A percentile compares a stretch with the other conserved stretches of the same genome.
Conservation (phyloP, 2,888 invertebrate genomes). For the Amphipoea oculea region DNA sequence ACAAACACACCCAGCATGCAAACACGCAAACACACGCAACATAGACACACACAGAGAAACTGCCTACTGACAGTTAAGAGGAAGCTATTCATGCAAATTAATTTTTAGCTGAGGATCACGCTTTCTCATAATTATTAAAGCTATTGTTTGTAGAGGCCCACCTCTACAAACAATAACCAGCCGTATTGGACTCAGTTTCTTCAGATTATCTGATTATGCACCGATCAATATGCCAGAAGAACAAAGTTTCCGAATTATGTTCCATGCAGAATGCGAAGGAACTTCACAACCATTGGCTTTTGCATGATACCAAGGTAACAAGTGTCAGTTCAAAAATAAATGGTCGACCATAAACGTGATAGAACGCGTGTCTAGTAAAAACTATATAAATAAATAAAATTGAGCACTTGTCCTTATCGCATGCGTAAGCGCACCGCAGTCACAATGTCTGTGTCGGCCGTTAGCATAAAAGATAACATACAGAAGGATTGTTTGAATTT, state of each 20-base stretch:
- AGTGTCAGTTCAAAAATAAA: not conserved
- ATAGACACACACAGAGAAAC: slow-evolving; percentile 6
- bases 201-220: no score
- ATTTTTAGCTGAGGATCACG: not conserved
- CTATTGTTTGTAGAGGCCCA: not conserved
- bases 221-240: not conserved
- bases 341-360: not conserved
- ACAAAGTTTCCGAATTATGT: not conserved
- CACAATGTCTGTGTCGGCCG: slow-evolving; percentile 61
- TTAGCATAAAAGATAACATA: not conserved
- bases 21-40: not conserved
- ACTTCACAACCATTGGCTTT: not conserved
- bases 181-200: no score
- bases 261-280: not conserved
- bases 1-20: not conserved
- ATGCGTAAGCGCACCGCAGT: slow-evolving; percentile 63
- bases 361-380: slow-evolving; percentile 13
- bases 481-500: slow-evolving; percentile 33
- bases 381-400: slow-evolving; percentile 34
- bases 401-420: slow-evolving; percentile 65
- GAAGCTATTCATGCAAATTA: slow-evolving; percentile 35
- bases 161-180: not conserved
- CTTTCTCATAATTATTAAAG: not conserved
- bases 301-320: not conserved
- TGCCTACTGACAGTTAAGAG: slow-evolving; percentile 49